Evolutionary conservation across 2,797 vertebrate genomes (phyloP).

Genomic region (Eulemur coronatus): DNA sequence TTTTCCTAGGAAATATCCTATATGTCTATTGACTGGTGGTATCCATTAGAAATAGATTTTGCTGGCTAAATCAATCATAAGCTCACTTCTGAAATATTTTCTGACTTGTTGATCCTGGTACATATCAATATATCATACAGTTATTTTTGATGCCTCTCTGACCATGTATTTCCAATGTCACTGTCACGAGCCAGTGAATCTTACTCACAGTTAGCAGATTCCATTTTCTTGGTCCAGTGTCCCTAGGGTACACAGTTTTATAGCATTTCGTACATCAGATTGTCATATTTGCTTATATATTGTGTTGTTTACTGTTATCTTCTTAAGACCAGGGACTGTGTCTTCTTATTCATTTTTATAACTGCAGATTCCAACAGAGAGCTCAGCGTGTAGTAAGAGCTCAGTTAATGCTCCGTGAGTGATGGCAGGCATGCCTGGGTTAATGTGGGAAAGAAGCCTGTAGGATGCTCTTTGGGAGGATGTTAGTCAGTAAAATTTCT

Average conservation of each 20-base stretch:
- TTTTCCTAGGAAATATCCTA: not conserved
- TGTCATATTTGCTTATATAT: not conserved
- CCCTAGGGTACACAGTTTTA: not conserved
- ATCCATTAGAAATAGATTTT: constrained; percentile 14
- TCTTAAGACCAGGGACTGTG: not conserved
- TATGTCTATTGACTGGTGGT: not conserved
- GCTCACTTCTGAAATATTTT: not conserved
- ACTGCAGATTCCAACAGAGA: not conserved
- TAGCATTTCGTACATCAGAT: not conserved
- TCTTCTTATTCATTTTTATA: not conserved
- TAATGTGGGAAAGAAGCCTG: not conserved
- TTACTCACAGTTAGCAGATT: not conserved
- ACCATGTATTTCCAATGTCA: not conserved
- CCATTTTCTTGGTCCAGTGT: not conserved
- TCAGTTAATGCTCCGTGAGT: not conserved
- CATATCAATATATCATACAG: not conserved
- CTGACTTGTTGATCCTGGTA: not conserved
- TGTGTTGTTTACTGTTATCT: not conserved
- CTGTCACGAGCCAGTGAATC: not conserved
- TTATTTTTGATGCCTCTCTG: not conserved
- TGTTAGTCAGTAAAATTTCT: not conserved
- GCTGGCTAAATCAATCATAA: not conserved
- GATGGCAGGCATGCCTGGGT: not conserved
- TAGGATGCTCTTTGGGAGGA: not conserved
- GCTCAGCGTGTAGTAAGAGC: not conserved